These are phyloP conservation scores for Agrochola lota DNA, from an alignment of 2,888 invertebrate genomes.

Conservation along the genomic window DNA sequence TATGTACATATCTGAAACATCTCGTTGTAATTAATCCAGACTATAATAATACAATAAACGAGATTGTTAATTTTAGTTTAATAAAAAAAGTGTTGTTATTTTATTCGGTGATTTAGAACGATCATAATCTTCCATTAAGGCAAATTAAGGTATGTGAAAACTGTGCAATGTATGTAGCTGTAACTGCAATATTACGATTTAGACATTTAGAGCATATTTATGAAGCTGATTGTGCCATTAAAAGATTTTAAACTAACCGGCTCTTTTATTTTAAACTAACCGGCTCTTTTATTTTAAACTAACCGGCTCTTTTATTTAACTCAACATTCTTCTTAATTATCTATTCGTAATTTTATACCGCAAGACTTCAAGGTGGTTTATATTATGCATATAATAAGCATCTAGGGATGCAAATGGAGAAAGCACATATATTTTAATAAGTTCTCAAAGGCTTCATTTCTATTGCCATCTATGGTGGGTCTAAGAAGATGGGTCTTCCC, in stretches of 20 bases:
- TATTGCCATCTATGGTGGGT: not conserved
- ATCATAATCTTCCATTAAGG: not conserved
- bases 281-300: slow-evolving; percentile 5
- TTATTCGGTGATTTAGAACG: not conserved
- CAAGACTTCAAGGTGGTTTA: not conserved
- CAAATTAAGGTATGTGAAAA: not conserved
- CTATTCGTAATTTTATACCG: not conserved
- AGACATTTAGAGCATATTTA: slow-evolving; percentile 23
- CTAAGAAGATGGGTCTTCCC: not conserved
- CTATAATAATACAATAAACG: not conserved
- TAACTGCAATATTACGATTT: not conserved
- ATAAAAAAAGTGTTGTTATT: not conserved
- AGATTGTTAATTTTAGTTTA: not conserved
- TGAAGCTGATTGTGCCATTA: slow-evolving; percentile 39
- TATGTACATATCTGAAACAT: not conserved
- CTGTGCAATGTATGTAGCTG: slow-evolving; percentile 6
- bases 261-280: slow-evolving; percentile 16
- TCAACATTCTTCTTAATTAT: not conserved
- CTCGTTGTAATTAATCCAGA: not conserved
- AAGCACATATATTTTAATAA: not conserved
- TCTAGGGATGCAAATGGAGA: not conserved
- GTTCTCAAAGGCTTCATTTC: not conserved
- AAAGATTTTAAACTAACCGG: slow-evolving; percentile 15
- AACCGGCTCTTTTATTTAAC: slow-evolving; percentile 6
- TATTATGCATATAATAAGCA: not conserved